phyloP scores from a whole-genome alignment of 1,140 invertebrate species.

The Halictus rubicundus region DNA sequence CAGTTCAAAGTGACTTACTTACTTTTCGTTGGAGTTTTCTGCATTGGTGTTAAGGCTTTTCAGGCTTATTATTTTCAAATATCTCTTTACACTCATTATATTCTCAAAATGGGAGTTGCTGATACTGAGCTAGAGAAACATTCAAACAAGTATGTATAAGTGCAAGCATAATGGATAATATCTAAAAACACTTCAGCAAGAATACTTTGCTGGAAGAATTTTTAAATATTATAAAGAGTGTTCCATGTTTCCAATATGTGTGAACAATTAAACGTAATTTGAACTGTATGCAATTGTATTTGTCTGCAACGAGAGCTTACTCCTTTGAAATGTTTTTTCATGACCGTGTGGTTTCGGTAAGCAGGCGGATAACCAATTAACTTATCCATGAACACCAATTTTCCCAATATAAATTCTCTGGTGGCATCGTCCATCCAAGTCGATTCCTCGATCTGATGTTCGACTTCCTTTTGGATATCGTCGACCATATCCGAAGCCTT shows the following conservation, averaged over 20 bases:
- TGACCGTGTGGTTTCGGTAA: slow-evolving; percentile 37
- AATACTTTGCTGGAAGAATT: no score
- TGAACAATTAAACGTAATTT: no score
- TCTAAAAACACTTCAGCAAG: no score
- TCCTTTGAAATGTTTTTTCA: slow-evolving; percentile 40
- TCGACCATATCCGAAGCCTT: slow-evolving; percentile 51
- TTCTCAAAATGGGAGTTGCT: slow-evolving; percentile 3
- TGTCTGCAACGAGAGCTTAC: slow-evolving; percentile 21
- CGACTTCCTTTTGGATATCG: slow-evolving; percentile 46
- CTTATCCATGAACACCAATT: slow-evolving; percentile 40
- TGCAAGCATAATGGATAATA: no score
- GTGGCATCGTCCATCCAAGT: slow-evolving; percentile 46
- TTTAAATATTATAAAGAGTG: no score
- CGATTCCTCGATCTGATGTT: slow-evolving; percentile 35
- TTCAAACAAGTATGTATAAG: not conserved
- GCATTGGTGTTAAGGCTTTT: not conserved
- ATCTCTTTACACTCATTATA: not conserved
- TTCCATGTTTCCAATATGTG: no score
- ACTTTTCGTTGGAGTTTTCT: no score
- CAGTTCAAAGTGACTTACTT: not conserved
- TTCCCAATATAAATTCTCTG: slow-evolving; percentile 25
- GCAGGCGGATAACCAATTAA: slow-evolving; percentile 46
- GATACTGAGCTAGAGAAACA: not conserved
- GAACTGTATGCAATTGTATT: no score
- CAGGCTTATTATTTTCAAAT: not conserved